Evolutionary conservation across 2,888 invertebrate genomes (phyloP), one percentile per base, ranked within the genome.

Genomic region (Pantelozetes paolii): DNA sequence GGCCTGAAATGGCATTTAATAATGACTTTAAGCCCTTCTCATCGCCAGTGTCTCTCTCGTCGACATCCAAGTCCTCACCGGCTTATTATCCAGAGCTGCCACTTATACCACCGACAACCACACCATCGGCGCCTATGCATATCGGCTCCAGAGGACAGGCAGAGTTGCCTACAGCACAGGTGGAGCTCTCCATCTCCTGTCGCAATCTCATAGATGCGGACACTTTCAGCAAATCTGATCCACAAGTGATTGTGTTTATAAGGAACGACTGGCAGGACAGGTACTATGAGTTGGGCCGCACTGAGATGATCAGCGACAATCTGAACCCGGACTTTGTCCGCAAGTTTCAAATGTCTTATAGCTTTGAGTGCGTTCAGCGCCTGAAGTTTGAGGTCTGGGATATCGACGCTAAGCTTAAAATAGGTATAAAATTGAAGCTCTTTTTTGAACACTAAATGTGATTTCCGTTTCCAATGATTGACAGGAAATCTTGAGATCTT

Each of bases 291-390:
- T 78, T 80, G 50, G 81, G 81, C 69, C 78, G 84, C 54, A 84
- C 84, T 0, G 85, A 85, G 79, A 81, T 80, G n/a, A 82, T 85
- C 62, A 79, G 80, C 67, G 84, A 85, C 78, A 82, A 80, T 32
- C 79, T 84, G 45, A 83, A 84, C 79, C 85, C 85, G 5, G 83
- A 85, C 77, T 85, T 86, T 83, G 84, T 84, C 1, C 84, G 81
- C 26, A 85, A 85, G 79, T 83, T 87, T 78, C 80, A 83, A 28
- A 77, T 86, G 54, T 83, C 84, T 42, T 87, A 86, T 78, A 83
- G 82, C 73, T 87, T 87, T 82, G 86, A 87, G 78, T 84, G 85
- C 76, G 84, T 85, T 71, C 87, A 87, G 79, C 80, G 83, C 28
- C 79, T 87, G 42, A 82, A 82, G 78, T 84, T 87, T 80, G 84